Percentiles rank a stretch among this genome's conserved stretches.
These are phyloP conservation scores for Euproctis similis DNA, from an alignment of 2,888 invertebrate species.

Conservation along the genomic window DNA sequence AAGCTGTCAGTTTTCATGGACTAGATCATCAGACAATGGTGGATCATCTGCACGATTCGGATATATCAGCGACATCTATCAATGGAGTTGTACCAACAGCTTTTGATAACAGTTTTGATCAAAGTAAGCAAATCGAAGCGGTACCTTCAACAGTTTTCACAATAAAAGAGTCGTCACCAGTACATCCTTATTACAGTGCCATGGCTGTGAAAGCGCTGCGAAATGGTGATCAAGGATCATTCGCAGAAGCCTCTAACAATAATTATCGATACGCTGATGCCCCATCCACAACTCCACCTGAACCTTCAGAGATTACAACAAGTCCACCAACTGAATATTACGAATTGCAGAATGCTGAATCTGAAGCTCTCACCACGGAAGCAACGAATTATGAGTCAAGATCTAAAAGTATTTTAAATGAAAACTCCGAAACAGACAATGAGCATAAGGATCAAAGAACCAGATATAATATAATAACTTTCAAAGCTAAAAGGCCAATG, in stretches of 20 bases:
- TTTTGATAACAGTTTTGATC: conserved; percentile 37
- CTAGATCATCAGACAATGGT: conserved; percentile 52
- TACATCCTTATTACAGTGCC: conserved; percentile 51
- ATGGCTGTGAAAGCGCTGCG: conserved; percentile 55
- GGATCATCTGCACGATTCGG: conserved; percentile 49
- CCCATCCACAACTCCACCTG: conserved; percentile 29
- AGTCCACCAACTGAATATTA: conserved; percentile 23
- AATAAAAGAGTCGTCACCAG: conserved; percentile 49
- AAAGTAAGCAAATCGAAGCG: conserved; percentile 29
- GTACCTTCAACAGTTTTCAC: conserved; percentile 43
- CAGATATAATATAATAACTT: conserved; percentile 30
- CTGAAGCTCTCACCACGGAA: conserved; percentile 25
- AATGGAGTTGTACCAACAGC: conserved; percentile 38
- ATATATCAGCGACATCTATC: conserved; percentile 25
- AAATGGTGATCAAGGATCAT: conserved; percentile 34
- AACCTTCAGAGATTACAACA: conserved; percentile 34
- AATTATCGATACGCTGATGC: conserved; percentile 56
- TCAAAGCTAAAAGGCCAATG: conserved; percentile 15
- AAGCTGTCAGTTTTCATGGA: conserved; percentile 61
- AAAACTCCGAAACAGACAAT: conserved; percentile 12
- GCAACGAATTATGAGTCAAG: conserved; percentile 24
- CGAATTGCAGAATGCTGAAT: conserved; percentile 25
- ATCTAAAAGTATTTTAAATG: conserved; percentile 20
- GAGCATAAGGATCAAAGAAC: conserved; percentile 24
- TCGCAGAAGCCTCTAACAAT: conserved; percentile 56